Conservation (phyloP, 2,113 vertebrate genomes). For the Ciconia maguari region DNA sequence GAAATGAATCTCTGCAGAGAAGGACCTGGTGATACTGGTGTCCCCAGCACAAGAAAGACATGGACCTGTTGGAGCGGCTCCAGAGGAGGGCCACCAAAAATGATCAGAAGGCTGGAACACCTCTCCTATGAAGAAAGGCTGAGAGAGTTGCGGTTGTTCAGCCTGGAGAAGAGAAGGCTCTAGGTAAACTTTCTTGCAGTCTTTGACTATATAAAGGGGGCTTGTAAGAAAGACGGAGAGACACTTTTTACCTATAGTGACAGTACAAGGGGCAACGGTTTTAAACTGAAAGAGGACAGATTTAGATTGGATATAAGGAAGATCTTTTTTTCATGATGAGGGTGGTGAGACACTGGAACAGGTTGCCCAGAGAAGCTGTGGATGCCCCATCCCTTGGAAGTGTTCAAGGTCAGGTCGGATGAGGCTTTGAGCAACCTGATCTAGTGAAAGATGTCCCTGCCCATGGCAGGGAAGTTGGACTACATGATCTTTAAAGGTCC, state of each 20-base stretch:
- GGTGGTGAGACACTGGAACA: neutral
- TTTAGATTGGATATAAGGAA: neutral
- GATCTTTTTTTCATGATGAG: neutral
- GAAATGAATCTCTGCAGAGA: neutral
- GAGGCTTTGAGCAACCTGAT: neutral
- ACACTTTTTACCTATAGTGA: neutral
- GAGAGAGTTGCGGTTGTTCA: neutral
- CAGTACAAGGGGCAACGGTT: neutral
- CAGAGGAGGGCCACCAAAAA: neutral
- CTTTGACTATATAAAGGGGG: neutral
- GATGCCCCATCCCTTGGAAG: neutral
- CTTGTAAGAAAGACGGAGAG: neutral
- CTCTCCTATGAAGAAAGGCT: neutral
- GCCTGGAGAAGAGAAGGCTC: neutral
- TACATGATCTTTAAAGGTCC: neutral
- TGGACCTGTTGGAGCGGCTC: neutral
- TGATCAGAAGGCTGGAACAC: neutral
- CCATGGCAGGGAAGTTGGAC: neutral
- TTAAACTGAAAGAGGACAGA: neutral
- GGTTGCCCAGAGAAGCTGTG: neutral
- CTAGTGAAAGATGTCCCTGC: neutral
- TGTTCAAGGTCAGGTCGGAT: neutral
- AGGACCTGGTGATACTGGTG: neutral
- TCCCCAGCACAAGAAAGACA: neutral
- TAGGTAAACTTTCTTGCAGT: neutral